A percentile compares a stretch with the other conserved stretches of the same genome.
Conservation (phyloP, 2,113 vertebrate genomes). For the Anoura caudifer region DNA sequence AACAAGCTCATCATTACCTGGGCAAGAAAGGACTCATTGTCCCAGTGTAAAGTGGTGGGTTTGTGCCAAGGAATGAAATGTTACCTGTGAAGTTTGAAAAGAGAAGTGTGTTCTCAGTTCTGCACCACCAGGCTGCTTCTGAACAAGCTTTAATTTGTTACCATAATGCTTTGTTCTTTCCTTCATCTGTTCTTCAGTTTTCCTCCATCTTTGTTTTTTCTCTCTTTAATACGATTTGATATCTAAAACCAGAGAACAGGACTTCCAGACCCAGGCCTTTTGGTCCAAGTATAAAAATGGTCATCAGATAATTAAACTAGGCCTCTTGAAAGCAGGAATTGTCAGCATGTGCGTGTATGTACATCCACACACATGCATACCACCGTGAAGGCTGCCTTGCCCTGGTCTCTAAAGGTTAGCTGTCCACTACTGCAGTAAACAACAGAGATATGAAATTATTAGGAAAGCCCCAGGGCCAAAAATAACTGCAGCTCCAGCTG, state of each 20-base stretch:
- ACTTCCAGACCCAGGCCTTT: neutral
- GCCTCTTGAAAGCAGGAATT: neutral
- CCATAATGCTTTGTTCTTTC: neutral
- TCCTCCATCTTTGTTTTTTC: neutral
- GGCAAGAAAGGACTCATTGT: slow-evolving; percentile 32
- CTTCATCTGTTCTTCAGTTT: neutral
- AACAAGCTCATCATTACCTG: slow-evolving; percentile 26
- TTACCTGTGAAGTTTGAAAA: neutral
- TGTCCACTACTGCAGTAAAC: neutral
- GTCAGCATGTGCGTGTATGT: neutral
- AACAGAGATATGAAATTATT: neutral
- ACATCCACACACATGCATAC: rapidly evolving
- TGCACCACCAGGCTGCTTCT: neutral
- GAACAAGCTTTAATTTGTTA: neutral
- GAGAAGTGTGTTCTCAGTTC: neutral
- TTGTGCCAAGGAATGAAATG: neutral
- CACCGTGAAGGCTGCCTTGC: neutral
- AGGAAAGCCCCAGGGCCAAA: neutral
- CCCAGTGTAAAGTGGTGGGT: neutral
- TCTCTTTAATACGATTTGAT: neutral
- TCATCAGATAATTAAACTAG: neutral
- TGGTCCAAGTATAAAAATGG: neutral
- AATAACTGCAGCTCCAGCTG: neutral
- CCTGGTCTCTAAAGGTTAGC: neutral
- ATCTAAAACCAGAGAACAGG: neutral